Conservation (phyloP, 2,888 invertebrate species). For the Drosophila merina region DNA sequence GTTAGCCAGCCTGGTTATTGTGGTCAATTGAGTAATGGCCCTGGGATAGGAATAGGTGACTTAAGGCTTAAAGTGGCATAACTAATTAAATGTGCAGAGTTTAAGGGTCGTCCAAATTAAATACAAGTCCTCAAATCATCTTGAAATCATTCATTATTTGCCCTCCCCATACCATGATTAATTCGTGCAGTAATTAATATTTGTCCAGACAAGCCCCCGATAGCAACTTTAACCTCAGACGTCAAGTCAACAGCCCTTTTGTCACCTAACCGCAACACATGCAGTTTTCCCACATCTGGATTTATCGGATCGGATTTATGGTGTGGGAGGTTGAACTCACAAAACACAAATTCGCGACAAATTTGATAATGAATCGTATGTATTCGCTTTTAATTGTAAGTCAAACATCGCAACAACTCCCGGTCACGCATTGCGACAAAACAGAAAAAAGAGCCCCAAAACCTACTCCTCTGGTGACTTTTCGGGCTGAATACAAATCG, state of each 20-base stretch:
- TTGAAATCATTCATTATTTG: neutral
- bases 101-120: neutral
- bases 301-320: neutral
- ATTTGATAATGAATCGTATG: conserved; percentile 70
- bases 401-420: conserved; percentile 75
- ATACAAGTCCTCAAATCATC: neutral
- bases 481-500: conserved; percentile 64
- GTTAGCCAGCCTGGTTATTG: neutral
- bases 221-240: conserved; percentile 2
- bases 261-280: conserved; percentile 47
- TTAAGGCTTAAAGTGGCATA: neutral
- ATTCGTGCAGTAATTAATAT: conserved; percentile 15
- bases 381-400: conserved; percentile 72
- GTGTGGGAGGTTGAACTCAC: neutral
- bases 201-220: neutral
- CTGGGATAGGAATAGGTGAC: neutral
- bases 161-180: neutral
- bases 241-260: conserved; percentile 14
- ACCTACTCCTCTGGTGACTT: neutral
- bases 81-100: neutral
- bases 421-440: conserved; percentile 67
- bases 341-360: conserved; percentile 71
- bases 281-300: conserved; percentile 3
- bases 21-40: conserved; percentile 3
- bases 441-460: conserved; percentile 3